These are phyloP conservation scores for Ciconia stormi DNA, from an alignment of 2,113 vertebrate genomes.

Conservation along the genomic window DNA sequence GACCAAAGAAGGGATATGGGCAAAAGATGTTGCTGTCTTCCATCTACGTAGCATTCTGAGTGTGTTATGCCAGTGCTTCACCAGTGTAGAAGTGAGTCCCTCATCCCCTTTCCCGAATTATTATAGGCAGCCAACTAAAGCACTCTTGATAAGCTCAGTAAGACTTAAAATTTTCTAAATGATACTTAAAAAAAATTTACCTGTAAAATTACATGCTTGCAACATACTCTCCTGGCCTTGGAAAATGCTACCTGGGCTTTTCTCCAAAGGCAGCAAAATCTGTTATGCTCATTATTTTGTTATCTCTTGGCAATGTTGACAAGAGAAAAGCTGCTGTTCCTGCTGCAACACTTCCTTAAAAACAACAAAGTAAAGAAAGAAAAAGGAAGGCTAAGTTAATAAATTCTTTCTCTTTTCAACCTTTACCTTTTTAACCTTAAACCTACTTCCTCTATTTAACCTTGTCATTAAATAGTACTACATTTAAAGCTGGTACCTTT, in stretches of 20 bases:
- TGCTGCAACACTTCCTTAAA: background rate
- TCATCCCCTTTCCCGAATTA: background rate
- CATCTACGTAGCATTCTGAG: background rate
- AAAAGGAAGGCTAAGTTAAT: background rate
- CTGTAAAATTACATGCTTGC: background rate
- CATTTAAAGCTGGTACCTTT: background rate
- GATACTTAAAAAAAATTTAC: background rate
- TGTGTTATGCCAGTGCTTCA: background rate
- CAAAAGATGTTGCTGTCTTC: background rate
- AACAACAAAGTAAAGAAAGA: background rate
- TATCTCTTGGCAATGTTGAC: background rate
- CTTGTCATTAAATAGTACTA: background rate
- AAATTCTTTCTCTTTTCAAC: background rate
- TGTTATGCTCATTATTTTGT: background rate
- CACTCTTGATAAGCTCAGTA: background rate
- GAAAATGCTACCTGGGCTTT: background rate
- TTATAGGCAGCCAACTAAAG: background rate
- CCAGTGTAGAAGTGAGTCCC: background rate
- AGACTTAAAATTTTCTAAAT: background rate
- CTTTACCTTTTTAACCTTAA: background rate
- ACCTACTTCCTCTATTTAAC: background rate
- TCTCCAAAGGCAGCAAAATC: background rate
- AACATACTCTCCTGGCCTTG: background rate
- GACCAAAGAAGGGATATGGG: background rate
- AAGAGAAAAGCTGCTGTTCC: background rate